Evolutionary conservation across 2,113 vertebrate species (phyloP).

Genomic region (Zosterops borbonicus): DNA sequence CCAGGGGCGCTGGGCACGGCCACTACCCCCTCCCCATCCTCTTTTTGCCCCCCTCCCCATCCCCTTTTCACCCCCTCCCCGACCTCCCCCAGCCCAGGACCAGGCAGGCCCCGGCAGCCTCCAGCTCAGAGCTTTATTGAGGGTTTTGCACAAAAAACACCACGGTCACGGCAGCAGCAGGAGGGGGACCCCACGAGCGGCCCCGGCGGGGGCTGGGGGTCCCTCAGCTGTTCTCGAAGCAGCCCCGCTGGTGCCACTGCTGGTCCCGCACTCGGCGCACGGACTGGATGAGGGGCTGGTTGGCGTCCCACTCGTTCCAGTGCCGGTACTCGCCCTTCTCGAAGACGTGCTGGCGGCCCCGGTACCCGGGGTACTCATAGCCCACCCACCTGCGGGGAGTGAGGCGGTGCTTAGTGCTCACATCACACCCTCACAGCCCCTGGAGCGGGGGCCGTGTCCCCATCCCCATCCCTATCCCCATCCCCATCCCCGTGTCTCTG

Average conservation of each 20-base stretch:
- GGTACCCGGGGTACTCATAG: constrained; percentile 90
- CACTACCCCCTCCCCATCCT: fast-evolving
- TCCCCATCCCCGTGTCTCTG: neutral
- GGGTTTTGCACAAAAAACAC: constrained; percentile 16
- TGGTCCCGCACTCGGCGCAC: constrained; percentile 88
- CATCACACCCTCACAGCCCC: neutral
- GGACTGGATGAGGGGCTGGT: constrained; percentile 87
- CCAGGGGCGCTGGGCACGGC: fast-evolving
- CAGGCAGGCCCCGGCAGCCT: neutral
- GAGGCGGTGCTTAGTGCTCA: neutral
- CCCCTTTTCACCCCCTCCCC: no score
- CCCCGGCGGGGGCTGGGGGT: neutral
- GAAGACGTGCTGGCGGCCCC: constrained; percentile 88
- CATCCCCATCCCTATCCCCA: fast-evolving
- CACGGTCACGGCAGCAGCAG: neutral
- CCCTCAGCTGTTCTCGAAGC: constrained; percentile 85
- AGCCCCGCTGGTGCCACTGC: constrained; percentile 90
- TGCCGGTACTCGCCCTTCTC: constrained; percentile 90
- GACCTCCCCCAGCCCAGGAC: neutral
- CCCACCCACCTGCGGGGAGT: constrained; percentile 83
- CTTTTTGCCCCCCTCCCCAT: fast-evolving
- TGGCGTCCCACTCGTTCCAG: constrained; percentile 92
- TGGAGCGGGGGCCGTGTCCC: neutral
- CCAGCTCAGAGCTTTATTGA: constrained; percentile 75
- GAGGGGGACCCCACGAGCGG: neutral